Evolutionary conservation across 2,888 invertebrate genomes (phyloP), one percentile per base, ranked within the genome.

Genomic region (Rhagium mordax): DNA sequence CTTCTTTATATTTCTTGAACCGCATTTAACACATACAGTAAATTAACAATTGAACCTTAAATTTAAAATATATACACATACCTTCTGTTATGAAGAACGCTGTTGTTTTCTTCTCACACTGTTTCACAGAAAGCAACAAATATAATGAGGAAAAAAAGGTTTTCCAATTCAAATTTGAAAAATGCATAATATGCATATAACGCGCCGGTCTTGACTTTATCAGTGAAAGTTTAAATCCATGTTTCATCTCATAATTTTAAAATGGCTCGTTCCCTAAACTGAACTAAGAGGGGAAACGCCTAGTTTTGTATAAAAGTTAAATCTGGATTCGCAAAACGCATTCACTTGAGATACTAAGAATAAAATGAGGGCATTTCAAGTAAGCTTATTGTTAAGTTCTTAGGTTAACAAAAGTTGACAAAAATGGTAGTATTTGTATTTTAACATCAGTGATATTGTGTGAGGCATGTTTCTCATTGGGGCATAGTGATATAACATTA

Each of bases 311-410:
- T 82, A 83, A 82, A 82, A 74, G 78, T 78, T 72, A 76, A 79
- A 79, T 69, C 72, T 70, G 75, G 64, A 76, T 75, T 72, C 76
- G 70, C 48, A 72, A 68, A 72, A 59, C 67, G 74, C 81, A 79
- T 80, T 81, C 79, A 76, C 78, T 57, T 73, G 49, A 77, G 70
- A 80, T 71, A 74, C 73, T 70, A 75, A 62, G 61, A 67, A 66
- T 55, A 82, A 72, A 74, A 83, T 83, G 83, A 83, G 80, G 80
- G 78, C 81, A 77, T 75, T 79, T 69, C 79, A 82, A 81, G 83
- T 83, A 81, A 82, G 83, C 18, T 24, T 18, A 69, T 41, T 6
- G n/a, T 18, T 55, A 57, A n/a, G n/a, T n/a, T n/a, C n/a, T n/a
- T n/a, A n/a, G n/a, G n/a, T n/a, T n/a, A n/a, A n/a, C n/a, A n/a